phyloP scores from a whole-genome alignment of 1,140 invertebrate species.

The Medauroidea extradentata region DNA sequence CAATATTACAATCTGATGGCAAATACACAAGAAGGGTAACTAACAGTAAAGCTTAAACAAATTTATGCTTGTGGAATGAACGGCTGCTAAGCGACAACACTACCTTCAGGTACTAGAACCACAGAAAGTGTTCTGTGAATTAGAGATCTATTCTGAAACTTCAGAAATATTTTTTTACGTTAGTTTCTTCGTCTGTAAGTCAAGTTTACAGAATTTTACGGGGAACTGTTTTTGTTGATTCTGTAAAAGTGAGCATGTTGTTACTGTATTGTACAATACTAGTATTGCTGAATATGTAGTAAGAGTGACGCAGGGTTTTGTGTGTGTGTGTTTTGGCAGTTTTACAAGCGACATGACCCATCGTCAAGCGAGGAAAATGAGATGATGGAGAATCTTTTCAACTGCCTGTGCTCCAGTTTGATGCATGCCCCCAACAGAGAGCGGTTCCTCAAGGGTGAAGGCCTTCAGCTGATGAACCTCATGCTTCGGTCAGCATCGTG shows the following conservation, averaged over 20 bases:
- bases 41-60: too few relatives aligned
- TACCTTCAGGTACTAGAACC: too few relatives aligned
- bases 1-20: too few relatives aligned
- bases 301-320: conserved; percentile 12
- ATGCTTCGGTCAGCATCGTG: conserved; percentile 78
- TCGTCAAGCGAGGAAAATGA: conserved; percentile 88
- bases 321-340: conserved; percentile 49
- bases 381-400: conserved; percentile 98
- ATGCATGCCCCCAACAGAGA: conserved; percentile 85
- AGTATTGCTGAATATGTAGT: conserved; percentile 2
- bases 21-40: too few relatives aligned
- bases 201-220: too few relatives aligned
- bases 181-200: too few relatives aligned
- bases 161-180: too few relatives aligned
- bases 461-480: conserved; percentile 92
- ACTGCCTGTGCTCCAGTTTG: conserved; percentile 89
- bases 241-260: neutral
- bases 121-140: too few relatives aligned
- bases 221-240: too few relatives aligned
- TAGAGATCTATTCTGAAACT: too few relatives aligned
- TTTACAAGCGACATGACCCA: conserved; percentile 94
- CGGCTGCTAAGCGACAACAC: too few relatives aligned
- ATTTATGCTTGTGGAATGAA: too few relatives aligned
- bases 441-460: conserved; percentile 90
- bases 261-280: neutral